phyloP scores from a whole-genome alignment of 2,888 invertebrate genomes.

The Meiosimyza platycephala region DNA sequence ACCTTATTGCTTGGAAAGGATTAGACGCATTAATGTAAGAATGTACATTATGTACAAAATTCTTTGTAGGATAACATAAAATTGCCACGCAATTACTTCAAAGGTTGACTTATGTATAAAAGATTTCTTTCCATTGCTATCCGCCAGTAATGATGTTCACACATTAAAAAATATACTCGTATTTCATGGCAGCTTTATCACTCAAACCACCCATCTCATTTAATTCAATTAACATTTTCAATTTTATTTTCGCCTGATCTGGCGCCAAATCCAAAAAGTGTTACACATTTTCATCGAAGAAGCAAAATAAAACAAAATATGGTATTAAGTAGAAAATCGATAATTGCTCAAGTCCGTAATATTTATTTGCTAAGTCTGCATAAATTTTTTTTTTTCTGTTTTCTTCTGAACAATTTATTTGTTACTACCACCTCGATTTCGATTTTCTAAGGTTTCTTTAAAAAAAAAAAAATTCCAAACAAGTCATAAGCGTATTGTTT shows the following conservation, averaged over 20 bases:
- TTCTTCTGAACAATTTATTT: too few relatives aligned
- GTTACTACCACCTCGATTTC: not conserved
- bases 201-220: not conserved
- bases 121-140: not conserved
- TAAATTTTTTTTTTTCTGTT: not conserved
- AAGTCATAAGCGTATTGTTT: not conserved
- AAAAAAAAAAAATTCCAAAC: constrained; percentile 2
- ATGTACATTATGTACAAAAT: too few relatives aligned
- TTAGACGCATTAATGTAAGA: too few relatives aligned
- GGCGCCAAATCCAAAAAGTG: constrained; percentile 23
- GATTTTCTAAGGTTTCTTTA: constrained; percentile 36
- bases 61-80: too few relatives aligned
- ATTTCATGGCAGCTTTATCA: too few relatives aligned
- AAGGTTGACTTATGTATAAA: too few relatives aligned
- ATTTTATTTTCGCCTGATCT: constrained; percentile 12
- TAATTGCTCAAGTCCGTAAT: constrained; percentile 18
- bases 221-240: constrained; percentile 26
- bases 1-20: too few relatives aligned
- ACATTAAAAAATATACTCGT: too few relatives aligned
- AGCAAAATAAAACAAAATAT: not conserved
- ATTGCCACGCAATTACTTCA: too few relatives aligned
- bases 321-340: constrained; percentile 3
- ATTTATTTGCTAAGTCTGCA: constrained; percentile 1
- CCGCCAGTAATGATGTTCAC: too few relatives aligned
- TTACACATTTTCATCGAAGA: not conserved